Evolutionary conservation across 2,888 invertebrate species (phyloP), one percentile per base, ranked within the genome.

Genomic region (Apodemia zela): DNA sequence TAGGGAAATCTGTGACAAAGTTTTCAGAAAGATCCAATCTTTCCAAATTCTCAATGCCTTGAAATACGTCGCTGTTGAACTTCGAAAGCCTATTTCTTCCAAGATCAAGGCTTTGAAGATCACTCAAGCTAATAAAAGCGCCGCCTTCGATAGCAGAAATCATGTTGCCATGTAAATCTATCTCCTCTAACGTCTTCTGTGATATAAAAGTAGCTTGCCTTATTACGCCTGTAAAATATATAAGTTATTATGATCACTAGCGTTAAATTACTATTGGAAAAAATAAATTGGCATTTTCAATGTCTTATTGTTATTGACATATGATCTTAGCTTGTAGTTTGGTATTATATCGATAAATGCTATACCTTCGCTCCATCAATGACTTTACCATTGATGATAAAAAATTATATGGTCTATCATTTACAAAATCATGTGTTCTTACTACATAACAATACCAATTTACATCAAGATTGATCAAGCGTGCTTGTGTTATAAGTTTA

Each of bases 11-110:
- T 1, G 93, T 92, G 63, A 98, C 94, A 79, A 97, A 97, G 89
- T 98, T 98, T 76, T 96, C 95, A 0, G 97, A 96, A 33, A 98
- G 89, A 80, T 98, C 97, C 69, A 98, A 87, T 72, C 94, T 95
- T 73, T 96, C 94, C 67, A 98, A 89, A 73, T 95, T 95, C 65
- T 94, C 93, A 5, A 96, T 94, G 63, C 96, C 95, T 91, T 94
- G 94, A 75, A 97, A 97, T 62, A 96, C 95, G 77, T 97, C 96
- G 80, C 97, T 97, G 82, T 97, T 97, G 76, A 98, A 94, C 73
- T 95, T 94, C 10, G 94, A 93, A 17, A 98, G 92, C 69, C 95
- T 93, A 85, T 98, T 98, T 69, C 95, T 94, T 2, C 96, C 94
- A 60, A 97, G 85, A 79, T 95, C 95, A 42, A 98, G 93, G 68